A percentile compares a stretch with the other conserved stretches of the same genome.
Conservation (phyloP, 2,888 invertebrate species). For the Drosophila longiperda region DNA sequence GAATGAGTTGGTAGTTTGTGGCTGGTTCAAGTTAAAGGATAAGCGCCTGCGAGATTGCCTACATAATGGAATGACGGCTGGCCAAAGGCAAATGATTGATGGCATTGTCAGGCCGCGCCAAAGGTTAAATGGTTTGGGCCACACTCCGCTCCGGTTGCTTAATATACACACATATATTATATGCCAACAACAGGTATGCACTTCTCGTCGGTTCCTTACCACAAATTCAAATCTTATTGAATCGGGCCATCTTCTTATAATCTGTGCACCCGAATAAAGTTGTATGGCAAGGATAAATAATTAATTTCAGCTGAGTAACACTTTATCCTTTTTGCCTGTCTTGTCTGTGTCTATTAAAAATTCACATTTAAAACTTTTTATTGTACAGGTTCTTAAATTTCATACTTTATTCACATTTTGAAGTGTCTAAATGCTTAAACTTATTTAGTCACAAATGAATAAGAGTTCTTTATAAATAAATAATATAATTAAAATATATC, state of each 20-base stretch:
- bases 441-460: background rate
- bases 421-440: too few relatives aligned
- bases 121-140: constrained; percentile 69
- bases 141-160: constrained; percentile 16
- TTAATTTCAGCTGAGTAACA: background rate
- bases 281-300: background rate
- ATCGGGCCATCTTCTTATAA: constrained; percentile 13
- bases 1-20: constrained; percentile 53
- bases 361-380: background rate
- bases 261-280: constrained; percentile 1
- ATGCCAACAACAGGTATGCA: constrained; percentile 59
- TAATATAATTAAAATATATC: too few relatives aligned
- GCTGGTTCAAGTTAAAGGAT: constrained; percentile 45
- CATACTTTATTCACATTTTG: too few relatives aligned
- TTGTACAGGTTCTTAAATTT: background rate
- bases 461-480: too few relatives aligned
- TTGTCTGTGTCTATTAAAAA: background rate
- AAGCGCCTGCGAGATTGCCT: constrained; percentile 69
- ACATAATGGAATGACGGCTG: constrained; percentile 63
- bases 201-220: background rate
- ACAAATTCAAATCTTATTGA: constrained; percentile 42
- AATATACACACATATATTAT: constrained; percentile 48
- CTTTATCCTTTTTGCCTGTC: background rate
- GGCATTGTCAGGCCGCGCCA: constrained; percentile 45
- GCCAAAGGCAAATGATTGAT: constrained; percentile 56